Conservation (phyloP, 2,113 vertebrate genomes). For the Centropus unirufus region DNA sequence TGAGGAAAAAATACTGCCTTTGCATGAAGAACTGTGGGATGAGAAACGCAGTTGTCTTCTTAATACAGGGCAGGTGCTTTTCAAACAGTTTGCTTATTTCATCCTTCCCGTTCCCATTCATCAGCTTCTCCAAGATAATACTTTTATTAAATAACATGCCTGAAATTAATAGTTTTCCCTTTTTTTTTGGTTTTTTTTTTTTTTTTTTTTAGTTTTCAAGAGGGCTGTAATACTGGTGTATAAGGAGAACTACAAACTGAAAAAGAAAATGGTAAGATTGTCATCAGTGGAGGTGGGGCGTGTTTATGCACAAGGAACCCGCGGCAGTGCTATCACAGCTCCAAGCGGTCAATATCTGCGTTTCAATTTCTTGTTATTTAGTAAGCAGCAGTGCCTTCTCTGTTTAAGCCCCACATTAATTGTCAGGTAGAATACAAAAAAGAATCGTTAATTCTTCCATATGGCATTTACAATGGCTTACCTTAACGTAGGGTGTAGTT, state of each 20-base stretch:
- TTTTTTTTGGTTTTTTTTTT: constrained; percentile 14
- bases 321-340: background rate
- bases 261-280: constrained; percentile 91
- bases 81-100: background rate
- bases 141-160: background rate
- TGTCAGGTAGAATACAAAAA: background rate
- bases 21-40: background rate
- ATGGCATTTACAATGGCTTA: background rate
- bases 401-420: background rate
- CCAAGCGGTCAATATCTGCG: background rate
- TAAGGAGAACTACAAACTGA: constrained; percentile 93
- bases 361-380: background rate
- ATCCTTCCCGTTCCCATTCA: background rate
- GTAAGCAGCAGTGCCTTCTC: background rate
- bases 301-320: background rate
- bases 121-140: background rate
- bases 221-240: constrained; percentile 95
- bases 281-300: background rate
- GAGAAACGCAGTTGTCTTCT: background rate
- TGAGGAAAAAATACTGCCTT: background rate
- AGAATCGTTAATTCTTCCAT: background rate
- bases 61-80: background rate
- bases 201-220: constrained; percentile 88
- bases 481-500: background rate
- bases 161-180: constrained; percentile 10